Percentiles rank a stretch among this genome's conserved stretches.
These are phyloP conservation scores for Gephyroberyx darwinii DNA, from an alignment of 2,797 vertebrate genomes.

Conservation along the genomic window DNA sequence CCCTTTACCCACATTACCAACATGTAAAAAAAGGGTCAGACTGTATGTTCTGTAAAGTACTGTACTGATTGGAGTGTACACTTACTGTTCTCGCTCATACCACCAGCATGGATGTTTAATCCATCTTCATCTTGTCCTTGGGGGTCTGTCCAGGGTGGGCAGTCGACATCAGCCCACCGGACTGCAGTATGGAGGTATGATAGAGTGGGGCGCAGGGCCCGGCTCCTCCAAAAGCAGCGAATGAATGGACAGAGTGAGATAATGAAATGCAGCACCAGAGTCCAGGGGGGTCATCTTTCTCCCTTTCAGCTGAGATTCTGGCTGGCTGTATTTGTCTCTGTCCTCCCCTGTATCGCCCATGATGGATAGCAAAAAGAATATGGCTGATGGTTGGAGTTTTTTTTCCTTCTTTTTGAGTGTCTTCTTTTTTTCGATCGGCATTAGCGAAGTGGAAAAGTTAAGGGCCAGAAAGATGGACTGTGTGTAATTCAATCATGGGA, in stretches of 20 bases:
- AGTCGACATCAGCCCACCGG: conserved; percentile 15
- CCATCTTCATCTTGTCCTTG: conserved; percentile 28
- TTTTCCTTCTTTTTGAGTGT: conserved; percentile 36
- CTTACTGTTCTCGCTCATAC: conserved; percentile 22
- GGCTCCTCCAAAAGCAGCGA: conserved; percentile 50
- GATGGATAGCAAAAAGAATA: conserved; percentile 76
- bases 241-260: conserved; percentile 68
- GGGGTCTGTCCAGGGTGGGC: conserved; percentile 5
- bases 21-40: conserved; percentile 5
- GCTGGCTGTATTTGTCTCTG: conserved; percentile 76
- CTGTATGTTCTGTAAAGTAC: not conserved
- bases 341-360: conserved; percentile 74
- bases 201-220: conserved; percentile 49
- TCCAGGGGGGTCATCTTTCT: conserved; percentile 71
- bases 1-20: not conserved
- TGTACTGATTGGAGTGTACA: conserved; percentile 4
- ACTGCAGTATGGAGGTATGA: conserved; percentile 44
- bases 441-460: conserved; percentile 69
- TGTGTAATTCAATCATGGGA: conserved; percentile 74
- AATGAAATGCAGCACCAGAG: conserved; percentile 71
- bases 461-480: conserved; percentile 67
- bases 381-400: conserved; percentile 68
- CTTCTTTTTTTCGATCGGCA: conserved; percentile 45
- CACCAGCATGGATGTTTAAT: conserved; percentile 40
- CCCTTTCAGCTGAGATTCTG: conserved; percentile 61